These are phyloP conservation scores for Temnothorax rugatulus DNA, from an alignment of 2,888 invertebrate genomes.

Conservation along the genomic window DNA sequence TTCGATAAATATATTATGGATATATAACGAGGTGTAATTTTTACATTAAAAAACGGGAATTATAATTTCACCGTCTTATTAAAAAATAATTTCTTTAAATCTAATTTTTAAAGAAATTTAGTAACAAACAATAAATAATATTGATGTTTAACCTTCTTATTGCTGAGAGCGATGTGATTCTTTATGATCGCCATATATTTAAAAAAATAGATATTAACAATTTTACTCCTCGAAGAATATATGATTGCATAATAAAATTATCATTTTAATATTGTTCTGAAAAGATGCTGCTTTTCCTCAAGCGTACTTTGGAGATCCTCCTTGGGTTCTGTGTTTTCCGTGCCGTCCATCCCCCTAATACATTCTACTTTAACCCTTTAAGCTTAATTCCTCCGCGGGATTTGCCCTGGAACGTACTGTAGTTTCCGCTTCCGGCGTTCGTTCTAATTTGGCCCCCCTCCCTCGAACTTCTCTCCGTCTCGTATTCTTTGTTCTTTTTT, in stretches of 20 bases:
- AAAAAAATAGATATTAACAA: not conserved
- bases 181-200: not conserved
- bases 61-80: not conserved
- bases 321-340: not conserved
- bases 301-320: not conserved
- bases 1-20: not conserved
- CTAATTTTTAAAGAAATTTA: slow-evolving; percentile 3
- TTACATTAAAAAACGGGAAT: not conserved
- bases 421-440: slow-evolving; percentile 31
- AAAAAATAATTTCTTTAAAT: slow-evolving; percentile 3
- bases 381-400: slow-evolving; percentile 44
- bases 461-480: slow-evolving; percentile 20
- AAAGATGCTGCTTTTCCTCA: not conserved
- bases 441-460: slow-evolving; percentile 36
- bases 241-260: not conserved
- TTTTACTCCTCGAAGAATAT: not conserved
- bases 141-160: not conserved
- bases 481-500: not conserved
- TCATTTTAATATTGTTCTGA: not conserved
- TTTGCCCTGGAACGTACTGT: slow-evolving; percentile 30
- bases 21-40: not conserved
- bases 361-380: slow-evolving; percentile 50
- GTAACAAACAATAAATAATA: not conserved
- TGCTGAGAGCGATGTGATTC: not conserved
- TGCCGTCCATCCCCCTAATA: slow-evolving; percentile 28